A percentile compares a stretch with the other conserved stretches of the same genome.
phyloP scores from a whole-genome alignment of 2,888 invertebrate species.

The Cepaea hortensis region DNA sequence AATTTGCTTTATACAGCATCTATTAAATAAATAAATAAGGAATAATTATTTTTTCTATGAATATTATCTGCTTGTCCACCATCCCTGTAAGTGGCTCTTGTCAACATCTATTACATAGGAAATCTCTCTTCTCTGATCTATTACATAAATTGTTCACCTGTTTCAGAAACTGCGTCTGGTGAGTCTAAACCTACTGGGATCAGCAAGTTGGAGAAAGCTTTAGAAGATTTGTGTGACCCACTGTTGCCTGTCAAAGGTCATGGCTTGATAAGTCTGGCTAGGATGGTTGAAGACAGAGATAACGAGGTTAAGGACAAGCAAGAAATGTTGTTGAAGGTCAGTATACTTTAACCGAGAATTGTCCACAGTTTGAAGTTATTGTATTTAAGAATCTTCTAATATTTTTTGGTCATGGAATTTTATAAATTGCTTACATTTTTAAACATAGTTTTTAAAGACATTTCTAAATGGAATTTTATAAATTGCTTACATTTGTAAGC shows the following conservation, averaged over 20 bases:
- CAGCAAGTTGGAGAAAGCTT: slow-evolving; percentile 76
- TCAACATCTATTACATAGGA: no score
- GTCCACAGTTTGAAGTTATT: background rate
- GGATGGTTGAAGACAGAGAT: slow-evolving; percentile 84
- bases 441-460: background rate
- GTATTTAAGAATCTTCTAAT: background rate
- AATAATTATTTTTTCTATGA: no score
- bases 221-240: slow-evolving; percentile 83
- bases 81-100: no score
- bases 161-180: background rate
- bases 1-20: no score
- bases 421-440: background rate
- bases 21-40: no score
- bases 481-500: no score
- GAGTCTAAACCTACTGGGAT: background rate
- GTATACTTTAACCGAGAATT: background rate
- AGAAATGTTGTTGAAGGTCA: slow-evolving; percentile 51
- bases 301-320: slow-evolving; percentile 77
- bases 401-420: no score
- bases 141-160: background rate
- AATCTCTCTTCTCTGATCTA: background rate
- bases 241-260: slow-evolving; percentile 88
- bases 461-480: no score
- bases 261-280: slow-evolving; percentile 84
- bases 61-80: no score